Evolutionary conservation across 2,113 vertebrate genomes (phyloP).

Genomic region (Heteronetta atricapilla): DNA sequence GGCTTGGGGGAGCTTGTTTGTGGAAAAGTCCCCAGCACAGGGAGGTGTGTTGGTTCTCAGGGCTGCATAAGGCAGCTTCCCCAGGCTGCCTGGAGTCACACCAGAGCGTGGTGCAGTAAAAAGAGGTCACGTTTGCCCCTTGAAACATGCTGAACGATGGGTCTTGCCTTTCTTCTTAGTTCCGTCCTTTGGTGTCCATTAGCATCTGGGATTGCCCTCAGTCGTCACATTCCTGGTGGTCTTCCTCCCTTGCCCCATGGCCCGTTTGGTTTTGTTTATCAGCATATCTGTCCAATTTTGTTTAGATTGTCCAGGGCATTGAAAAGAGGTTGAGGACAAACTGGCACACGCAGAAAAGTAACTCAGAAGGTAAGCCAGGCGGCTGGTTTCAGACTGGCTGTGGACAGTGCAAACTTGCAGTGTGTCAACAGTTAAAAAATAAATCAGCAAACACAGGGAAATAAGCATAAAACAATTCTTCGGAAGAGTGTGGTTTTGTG

Average conservation of each 20-base stretch:
- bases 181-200: background rate
- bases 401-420: background rate
- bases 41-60: background rate
- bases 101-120: background rate
- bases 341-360: background rate
- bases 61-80: background rate
- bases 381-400: background rate
- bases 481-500: background rate
- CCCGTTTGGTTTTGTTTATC: background rate
- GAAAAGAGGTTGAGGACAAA: background rate
- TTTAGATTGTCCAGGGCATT: background rate
- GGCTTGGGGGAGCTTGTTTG: background rate
- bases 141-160: background rate
- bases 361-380: background rate
- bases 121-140: background rate
- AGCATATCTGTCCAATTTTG: background rate
- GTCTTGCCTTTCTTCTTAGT: background rate
- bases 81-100: background rate
- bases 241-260: background rate
- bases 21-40: background rate
- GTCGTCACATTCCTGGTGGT: background rate
- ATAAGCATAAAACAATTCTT: background rate
- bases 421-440: background rate
- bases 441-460: background rate
- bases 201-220: background rate